Conservation (phyloP, 2,113 vertebrate species). For the Gnathonemus longibarbis region DNA sequence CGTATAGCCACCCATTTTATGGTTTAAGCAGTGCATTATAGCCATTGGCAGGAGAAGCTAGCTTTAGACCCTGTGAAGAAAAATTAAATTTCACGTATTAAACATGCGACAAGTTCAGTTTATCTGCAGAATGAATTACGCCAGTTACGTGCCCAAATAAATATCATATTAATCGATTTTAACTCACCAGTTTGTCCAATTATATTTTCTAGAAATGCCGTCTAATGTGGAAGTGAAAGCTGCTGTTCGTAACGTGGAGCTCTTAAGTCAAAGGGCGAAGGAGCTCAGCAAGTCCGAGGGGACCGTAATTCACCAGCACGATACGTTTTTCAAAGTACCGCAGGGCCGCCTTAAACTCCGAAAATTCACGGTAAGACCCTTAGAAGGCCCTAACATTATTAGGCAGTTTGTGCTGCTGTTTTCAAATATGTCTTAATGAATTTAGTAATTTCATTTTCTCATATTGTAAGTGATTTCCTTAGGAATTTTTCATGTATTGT, state of each 20-base stretch:
- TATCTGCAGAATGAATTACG: neutral
- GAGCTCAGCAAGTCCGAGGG: conserved; percentile 58
- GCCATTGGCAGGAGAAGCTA: neutral
- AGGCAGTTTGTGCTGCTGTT: neutral
- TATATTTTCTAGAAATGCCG: conserved; percentile 48
- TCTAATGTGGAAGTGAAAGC: conserved; percentile 77
- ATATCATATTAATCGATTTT: neutral
- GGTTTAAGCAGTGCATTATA: neutral
- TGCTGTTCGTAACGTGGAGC: conserved; percentile 34
- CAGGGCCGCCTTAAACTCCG: conserved; percentile 67
- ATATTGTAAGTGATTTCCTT: neutral
- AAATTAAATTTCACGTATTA: neutral
- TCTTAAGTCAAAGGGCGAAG: conserved; percentile 38
- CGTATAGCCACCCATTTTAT: neutral
- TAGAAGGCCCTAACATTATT: neutral
- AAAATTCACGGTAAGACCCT: conserved; percentile 49
- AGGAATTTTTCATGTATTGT: neutral
- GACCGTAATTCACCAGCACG: conserved; percentile 52
- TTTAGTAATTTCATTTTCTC: neutral
- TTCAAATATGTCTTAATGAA: neutral
- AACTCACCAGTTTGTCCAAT: neutral
- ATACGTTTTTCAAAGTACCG: conserved; percentile 65
- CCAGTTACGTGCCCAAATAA: neutral
- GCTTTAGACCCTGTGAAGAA: neutral
- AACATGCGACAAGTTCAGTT: neutral